Conservation (phyloP, 2,888 invertebrate species). For the Xestia xanthographa region DNA sequence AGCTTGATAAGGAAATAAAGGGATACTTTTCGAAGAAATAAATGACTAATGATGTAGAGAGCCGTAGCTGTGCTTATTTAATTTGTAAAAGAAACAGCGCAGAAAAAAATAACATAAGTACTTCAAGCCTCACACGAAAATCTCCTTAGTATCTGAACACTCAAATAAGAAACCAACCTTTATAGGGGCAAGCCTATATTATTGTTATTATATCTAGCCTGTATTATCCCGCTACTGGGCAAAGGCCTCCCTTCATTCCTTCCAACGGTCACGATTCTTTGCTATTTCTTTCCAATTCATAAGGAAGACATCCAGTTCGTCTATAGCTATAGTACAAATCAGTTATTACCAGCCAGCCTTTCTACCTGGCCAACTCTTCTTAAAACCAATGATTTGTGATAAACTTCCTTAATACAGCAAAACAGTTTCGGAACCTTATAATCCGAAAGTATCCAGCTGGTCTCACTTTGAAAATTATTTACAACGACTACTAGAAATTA, state of each 20-base stretch:
- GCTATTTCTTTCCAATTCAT: no score
- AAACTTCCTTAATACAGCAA: slow-evolving; percentile 32
- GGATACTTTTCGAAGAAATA: not conserved
- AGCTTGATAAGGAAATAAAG: not conserved
- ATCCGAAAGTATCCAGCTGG: slow-evolving; percentile 49
- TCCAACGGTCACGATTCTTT: no score
- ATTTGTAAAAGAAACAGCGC: not conserved
- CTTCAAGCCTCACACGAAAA: not conserved
- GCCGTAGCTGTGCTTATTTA: not conserved
- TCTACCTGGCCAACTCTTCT: not conserved
- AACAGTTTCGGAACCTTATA: slow-evolving; percentile 29
- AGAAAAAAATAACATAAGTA: not conserved
- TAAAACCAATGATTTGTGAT: slow-evolving; percentile 24
- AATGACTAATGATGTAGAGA: not conserved
- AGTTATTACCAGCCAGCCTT: not conserved
- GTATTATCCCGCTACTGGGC: no score
- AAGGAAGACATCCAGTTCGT: no score
- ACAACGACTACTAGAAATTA: slow-evolving; percentile 58
- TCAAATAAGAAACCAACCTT: not conserved
- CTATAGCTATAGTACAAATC: no score
- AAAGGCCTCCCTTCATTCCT: no score
- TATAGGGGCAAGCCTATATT: not conserved
- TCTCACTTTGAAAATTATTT: slow-evolving; percentile 46
- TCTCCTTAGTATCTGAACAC: not conserved
- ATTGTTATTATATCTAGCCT: no score